Evolutionary conservation across 35 echinoderm and acorn worm genomes (phyloP), one percentile per base, ranked within the genome.

Genomic region (Ptychodera flava): DNA sequence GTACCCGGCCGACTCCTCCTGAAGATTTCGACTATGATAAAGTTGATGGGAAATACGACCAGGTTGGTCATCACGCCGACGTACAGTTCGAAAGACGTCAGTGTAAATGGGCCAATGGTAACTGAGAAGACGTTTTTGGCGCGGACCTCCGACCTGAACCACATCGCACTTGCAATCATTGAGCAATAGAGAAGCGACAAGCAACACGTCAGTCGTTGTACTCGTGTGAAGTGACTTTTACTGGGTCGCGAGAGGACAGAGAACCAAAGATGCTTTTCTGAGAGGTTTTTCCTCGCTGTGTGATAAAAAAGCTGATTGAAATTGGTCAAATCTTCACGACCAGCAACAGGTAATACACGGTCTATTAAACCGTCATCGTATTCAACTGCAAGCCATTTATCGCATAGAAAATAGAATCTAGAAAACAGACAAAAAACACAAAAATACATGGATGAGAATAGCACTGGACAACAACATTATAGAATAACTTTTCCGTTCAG

Each of bases 401-500:
- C 91, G 82, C 91, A 92, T 31, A 92, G 52, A 78, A 92, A 92
- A 83, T 83, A 92, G 83, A 84, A 92, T 53, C 91, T 92, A 34
- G 31, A 22, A 85, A 85, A 77, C 1, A 90, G 52, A 32, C 16
- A 76, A 82, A 82, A 83, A 33, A 16, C 80, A 31, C 28, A 77
- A 29, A 77, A 37, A 29, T 16, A 75, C 1, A 6, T 77, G 16
- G 10, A 30, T 0, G 0, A 83, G 31, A 32, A 30, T 0, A 34
- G 34, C 28, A n/a, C n/a, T n/a, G n/a, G n/a, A n/a, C n/a, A n/a
- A n/a, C n/a, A n/a, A n/a, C n/a, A n/a, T n/a, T n/a, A n/a, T n/a
- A n/a, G n/a, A n/a, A n/a, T n/a, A n/a, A n/a, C n/a, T n/a, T n/a
- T n/a, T n/a, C n/a, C n/a, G n/a, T n/a, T n/a, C n/a, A n/a, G n/a